Conservation (phyloP, 2,888 invertebrate genomes). For the Unio delphinus region DNA sequence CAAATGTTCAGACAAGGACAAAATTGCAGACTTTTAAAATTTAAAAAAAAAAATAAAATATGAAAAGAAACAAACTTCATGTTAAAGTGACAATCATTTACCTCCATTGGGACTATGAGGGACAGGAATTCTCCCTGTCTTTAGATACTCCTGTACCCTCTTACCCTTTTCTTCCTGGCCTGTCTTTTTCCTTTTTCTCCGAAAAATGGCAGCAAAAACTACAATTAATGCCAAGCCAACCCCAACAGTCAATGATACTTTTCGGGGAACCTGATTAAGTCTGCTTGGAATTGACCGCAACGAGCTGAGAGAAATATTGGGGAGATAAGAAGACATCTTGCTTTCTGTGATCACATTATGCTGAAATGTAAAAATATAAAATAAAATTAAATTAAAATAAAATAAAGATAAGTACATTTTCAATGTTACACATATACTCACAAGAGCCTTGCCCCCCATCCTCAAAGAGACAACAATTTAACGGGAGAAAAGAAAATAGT, state of each 20-base stretch:
- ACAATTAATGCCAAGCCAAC: slow-evolving; percentile 88
- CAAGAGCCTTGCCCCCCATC: no score
- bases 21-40: not conserved
- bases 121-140: slow-evolving; percentile 24
- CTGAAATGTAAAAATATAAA: no score
- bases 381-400: no score
- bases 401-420: no score
- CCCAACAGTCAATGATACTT: slow-evolving; percentile 80
- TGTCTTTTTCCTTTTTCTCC: slow-evolving; percentile 32
- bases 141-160: slow-evolving; percentile 32
- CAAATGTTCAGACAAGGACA: not conserved
- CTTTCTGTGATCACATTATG: no score
- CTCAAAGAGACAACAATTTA: no score
- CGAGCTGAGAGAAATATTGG: not conserved
- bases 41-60: not conserved
- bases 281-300: slow-evolving; percentile 6
- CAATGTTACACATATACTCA: no score
- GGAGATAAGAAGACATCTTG: no score
- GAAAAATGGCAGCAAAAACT: slow-evolving; percentile 81
- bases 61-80: not conserved
- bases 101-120: slow-evolving; percentile 50
- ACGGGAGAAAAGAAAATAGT: no score
- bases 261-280: slow-evolving; percentile 46
- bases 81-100: slow-evolving; percentile 7
- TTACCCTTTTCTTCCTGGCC: slow-evolving; percentile 13